Conservation (phyloP, 1,140 invertebrate genomes). For the Hycleus phaleratus region DNA sequence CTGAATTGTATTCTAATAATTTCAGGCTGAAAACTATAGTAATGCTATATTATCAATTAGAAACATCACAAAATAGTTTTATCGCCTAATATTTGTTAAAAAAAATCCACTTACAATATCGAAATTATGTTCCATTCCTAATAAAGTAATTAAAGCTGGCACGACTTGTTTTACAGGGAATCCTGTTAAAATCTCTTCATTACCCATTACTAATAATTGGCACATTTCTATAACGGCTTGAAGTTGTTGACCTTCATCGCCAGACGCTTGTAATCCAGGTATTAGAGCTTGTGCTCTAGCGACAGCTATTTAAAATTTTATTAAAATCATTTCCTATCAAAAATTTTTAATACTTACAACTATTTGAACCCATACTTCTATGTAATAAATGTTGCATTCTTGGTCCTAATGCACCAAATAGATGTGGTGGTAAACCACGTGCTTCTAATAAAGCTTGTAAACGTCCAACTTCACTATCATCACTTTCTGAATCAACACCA, state of each 20-base stretch:
- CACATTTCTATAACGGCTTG: constrained; percentile 99
- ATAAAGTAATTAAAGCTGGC: constrained; percentile 80
- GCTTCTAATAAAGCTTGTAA: constrained; percentile 88
- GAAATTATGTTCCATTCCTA: constrained; percentile 95
- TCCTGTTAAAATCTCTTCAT: constrained; percentile 96
- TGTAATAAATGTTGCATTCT: constrained; percentile 96
- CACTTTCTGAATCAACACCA: constrained; percentile 51
- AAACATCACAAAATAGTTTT: constrained; percentile 1
- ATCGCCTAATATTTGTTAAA: not conserved
- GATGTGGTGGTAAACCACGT: constrained; percentile 86
- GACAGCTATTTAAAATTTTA: constrained; percentile 48
- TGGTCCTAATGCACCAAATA: constrained; percentile 90
- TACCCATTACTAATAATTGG: constrained; percentile 97
- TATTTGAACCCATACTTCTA: constrained; percentile 81
- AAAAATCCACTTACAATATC: constrained; percentile 67
- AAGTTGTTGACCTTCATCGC: constrained; percentile 94
- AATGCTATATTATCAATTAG: not conserved
- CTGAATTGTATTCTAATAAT: constrained; percentile 21
- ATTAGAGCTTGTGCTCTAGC: constrained; percentile 92
- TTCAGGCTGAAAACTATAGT: constrained; percentile 2
- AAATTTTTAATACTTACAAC: constrained; percentile 47
- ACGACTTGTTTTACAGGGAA: constrained; percentile 98
- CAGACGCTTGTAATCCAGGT: constrained; percentile 84
- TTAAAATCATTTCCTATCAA: not conserved
- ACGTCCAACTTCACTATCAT: constrained; percentile 83